Conservation (phyloP, 2,797 vertebrate genomes). For the Knipowitschia caucasica region DNA sequence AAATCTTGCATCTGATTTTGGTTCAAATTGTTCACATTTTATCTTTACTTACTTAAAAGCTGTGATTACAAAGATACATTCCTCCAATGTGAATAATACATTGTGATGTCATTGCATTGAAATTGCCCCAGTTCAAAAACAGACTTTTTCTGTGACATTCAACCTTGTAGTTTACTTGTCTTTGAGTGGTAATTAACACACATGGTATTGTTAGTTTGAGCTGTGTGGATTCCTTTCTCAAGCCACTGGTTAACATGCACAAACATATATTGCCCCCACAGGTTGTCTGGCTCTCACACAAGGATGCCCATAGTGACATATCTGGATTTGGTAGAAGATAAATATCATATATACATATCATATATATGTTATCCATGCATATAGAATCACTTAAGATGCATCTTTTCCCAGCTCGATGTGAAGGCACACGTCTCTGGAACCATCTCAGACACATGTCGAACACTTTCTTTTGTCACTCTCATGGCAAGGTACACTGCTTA, state of each 20-base stretch:
- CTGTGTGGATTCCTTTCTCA: constrained; percentile 59
- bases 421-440: constrained; percentile 55
- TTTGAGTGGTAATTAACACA: constrained; percentile 48
- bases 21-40: constrained; percentile 38
- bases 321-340: background rate
- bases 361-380: background rate
- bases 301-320: constrained; percentile 40
- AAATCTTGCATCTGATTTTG: constrained; percentile 46
- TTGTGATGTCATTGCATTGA: constrained; percentile 58
- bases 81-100: constrained; percentile 51
- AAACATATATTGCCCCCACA: constrained; percentile 52
- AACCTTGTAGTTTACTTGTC: constrained; percentile 36
- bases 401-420: constrained; percentile 50
- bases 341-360: background rate
- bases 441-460: constrained; percentile 64
- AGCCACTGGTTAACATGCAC: constrained; percentile 67
- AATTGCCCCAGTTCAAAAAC: constrained; percentile 49
- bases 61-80: constrained; percentile 52
- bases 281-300: constrained; percentile 50
- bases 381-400: constrained; percentile 34
- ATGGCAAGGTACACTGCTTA: constrained; percentile 58
- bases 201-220: background rate
- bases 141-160: constrained; percentile 57
- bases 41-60: constrained; percentile 26
- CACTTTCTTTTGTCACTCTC: constrained; percentile 60